Evolutionary conservation across 2,888 invertebrate species (phyloP).

Genomic region (Drosophila eohydei): DNA sequence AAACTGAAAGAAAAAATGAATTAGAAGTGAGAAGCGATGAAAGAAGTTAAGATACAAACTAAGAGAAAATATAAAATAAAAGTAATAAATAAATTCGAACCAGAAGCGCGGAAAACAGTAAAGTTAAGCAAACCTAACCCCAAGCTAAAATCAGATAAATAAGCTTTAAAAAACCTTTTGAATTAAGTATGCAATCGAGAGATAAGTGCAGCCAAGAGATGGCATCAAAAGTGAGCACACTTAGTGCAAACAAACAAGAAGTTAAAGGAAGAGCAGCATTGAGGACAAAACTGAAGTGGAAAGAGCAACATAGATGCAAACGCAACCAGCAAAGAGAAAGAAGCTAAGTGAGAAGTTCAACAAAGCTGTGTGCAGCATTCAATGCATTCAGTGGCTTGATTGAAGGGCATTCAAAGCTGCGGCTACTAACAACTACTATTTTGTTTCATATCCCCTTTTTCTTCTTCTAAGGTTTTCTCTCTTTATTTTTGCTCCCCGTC

Average conservation of each 20-base stretch:
- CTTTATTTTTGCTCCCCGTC: neutral
- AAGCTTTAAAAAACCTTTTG: neutral
- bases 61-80: too few relatives aligned
- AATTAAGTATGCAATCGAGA: neutral
- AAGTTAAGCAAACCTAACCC: neutral
- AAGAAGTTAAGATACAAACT: too few relatives aligned
- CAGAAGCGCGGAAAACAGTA: too few relatives aligned
- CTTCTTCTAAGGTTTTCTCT: neutral
- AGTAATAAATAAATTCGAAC: too few relatives aligned
- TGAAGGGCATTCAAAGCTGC: slow-evolving; percentile 25
- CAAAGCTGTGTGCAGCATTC: slow-evolving; percentile 2
- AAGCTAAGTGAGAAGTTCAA: neutral
- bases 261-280: neutral
- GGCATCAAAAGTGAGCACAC: slow-evolving; percentile 3
- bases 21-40: neutral
- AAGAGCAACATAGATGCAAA: neutral
- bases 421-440: slow-evolving; percentile 1
- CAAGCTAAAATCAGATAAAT: neutral
- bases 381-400: slow-evolving; percentile 5
- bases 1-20: neutral
- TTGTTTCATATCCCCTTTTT: neutral
- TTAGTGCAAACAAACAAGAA: slow-evolving; percentile 10
- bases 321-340: neutral
- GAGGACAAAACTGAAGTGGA: neutral
- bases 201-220: neutral